Percentiles rank a stretch among this genome's conserved stretches.
These are phyloP conservation scores for Bubalus kerabau DNA, from an alignment of 2,113 vertebrate genomes.

Conservation along the genomic window DNA sequence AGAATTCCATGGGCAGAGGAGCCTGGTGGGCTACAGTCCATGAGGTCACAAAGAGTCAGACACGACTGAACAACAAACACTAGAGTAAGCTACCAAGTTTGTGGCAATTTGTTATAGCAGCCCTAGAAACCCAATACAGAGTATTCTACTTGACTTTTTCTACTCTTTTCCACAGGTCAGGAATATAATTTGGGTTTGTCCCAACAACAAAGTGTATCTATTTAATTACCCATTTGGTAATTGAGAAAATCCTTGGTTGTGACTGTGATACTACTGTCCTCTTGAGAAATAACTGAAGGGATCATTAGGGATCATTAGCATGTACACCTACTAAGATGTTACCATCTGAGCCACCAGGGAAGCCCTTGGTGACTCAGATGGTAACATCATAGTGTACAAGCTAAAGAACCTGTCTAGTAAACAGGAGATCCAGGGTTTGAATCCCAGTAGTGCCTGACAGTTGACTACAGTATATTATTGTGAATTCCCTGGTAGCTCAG, in stretches of 20 bases:
- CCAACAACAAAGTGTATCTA: neutral
- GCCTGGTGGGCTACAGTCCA: neutral
- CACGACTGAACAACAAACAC: neutral
- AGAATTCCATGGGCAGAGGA: neutral
- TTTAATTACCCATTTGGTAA: neutral
- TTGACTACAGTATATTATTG: neutral
- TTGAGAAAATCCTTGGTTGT: neutral
- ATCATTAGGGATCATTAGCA: neutral
- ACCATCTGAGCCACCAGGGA: neutral
- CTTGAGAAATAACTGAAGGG: neutral
- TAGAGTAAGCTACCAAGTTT: neutral
- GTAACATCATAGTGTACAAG: neutral
- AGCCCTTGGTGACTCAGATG: neutral
- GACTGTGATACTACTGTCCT: neutral
- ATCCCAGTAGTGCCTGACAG: neutral
- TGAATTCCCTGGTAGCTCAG: neutral
- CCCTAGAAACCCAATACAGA: neutral
- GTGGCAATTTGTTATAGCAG: neutral
- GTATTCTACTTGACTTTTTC: neutral
- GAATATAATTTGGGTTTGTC: neutral
- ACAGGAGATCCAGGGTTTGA: neutral
- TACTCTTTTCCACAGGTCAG: neutral
- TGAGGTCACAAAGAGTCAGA: neutral
- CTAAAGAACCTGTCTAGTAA: neutral
- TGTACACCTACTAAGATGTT: neutral